Evolutionary conservation across 2,888 invertebrate genomes (phyloP).

Genomic region (Meliscaeva auricollis): DNA sequence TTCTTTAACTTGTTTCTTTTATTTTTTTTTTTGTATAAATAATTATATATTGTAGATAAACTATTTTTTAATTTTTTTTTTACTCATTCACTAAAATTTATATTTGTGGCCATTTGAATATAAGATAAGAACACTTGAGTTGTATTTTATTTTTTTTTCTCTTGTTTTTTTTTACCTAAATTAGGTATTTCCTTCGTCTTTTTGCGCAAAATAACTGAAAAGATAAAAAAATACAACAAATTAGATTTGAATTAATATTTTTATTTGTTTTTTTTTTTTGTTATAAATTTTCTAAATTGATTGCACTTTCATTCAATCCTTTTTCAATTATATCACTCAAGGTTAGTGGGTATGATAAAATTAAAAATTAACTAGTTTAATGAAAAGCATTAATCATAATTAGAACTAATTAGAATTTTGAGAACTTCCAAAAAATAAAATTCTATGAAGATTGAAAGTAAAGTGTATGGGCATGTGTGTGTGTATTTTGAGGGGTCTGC

Average conservation of each 20-base stretch:
- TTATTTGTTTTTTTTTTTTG: background rate
- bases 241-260: slow-evolving; percentile 30
- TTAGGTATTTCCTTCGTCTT: slow-evolving; percentile 54
- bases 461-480: too few species aligned
- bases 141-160: slow-evolving; percentile 43
- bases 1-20: slow-evolving; percentile 30
- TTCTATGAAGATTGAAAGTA: slow-evolving; percentile 1
- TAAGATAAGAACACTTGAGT: slow-evolving; percentile 73
- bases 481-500: slow-evolving; percentile 4
- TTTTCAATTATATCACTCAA: slow-evolving; percentile 69
- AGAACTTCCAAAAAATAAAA: slow-evolving; percentile 66
- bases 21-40: slow-evolving; percentile 54
- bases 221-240: slow-evolving; percentile 46
- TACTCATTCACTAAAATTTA: slow-evolving; percentile 59
- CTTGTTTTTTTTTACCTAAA: slow-evolving; percentile 27
- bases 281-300: slow-evolving; percentile 47
- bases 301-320: slow-evolving; percentile 65
- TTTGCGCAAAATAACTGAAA: slow-evolving; percentile 71
- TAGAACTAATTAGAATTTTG: slow-evolving; percentile 69
- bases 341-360: slow-evolving; percentile 45
- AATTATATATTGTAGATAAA: slow-evolving; percentile 42
- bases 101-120: slow-evolving; percentile 71
- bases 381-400: slow-evolving; percentile 64
- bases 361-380: slow-evolving; percentile 37
- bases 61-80: slow-evolving; percentile 49